Conservation (phyloP, 2,113 vertebrate genomes). For the Dicentrarchus labrax region DNA sequence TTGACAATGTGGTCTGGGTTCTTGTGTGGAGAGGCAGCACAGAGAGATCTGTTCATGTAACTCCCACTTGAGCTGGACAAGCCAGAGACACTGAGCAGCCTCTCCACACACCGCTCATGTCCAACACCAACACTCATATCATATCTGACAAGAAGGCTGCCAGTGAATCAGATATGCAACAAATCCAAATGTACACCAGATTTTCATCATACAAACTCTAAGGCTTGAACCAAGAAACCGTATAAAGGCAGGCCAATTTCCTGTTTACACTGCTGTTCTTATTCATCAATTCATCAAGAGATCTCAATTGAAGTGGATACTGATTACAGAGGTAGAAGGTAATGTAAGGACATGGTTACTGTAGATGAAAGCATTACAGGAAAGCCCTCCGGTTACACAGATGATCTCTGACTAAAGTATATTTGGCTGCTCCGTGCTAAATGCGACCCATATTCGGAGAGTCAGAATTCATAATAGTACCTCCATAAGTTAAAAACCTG, state of each 20-base stretch:
- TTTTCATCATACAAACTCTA: neutral
- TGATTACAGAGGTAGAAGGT: slow-evolving; percentile 29
- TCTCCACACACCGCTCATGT: slow-evolving; percentile 34
- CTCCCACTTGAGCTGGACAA: slow-evolving; percentile 64
- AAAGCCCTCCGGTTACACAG: slow-evolving; percentile 44
- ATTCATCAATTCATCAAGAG: slow-evolving; percentile 12
- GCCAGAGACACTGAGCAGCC: slow-evolving; percentile 47
- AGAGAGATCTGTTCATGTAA: slow-evolving; percentile 64
- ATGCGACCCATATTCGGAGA: slow-evolving; percentile 34
- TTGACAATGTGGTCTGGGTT: slow-evolving; percentile 70
- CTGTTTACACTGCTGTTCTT: slow-evolving; percentile 19
- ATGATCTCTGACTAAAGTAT: slow-evolving; percentile 32
- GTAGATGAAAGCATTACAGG: slow-evolving; percentile 39
- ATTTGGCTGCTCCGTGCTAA: slow-evolving; percentile 12
- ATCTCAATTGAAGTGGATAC: slow-evolving; percentile 4
- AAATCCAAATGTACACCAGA: neutral
- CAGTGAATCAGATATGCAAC: neutral
- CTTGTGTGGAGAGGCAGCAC: slow-evolving; percentile 48
- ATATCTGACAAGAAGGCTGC: slow-evolving; percentile 33
- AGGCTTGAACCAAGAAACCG: neutral
- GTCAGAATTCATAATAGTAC: slow-evolving; percentile 11
- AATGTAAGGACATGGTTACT: slow-evolving; percentile 20
- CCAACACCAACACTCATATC: slow-evolving; percentile 56
- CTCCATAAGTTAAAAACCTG: slow-evolving; percentile 20
- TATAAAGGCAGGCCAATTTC: neutral